Percentiles rank a stretch among this genome's conserved stretches.
These are phyloP conservation scores for Colius striatus DNA, from an alignment of 2,113 vertebrate genomes.

Conservation along the genomic window DNA sequence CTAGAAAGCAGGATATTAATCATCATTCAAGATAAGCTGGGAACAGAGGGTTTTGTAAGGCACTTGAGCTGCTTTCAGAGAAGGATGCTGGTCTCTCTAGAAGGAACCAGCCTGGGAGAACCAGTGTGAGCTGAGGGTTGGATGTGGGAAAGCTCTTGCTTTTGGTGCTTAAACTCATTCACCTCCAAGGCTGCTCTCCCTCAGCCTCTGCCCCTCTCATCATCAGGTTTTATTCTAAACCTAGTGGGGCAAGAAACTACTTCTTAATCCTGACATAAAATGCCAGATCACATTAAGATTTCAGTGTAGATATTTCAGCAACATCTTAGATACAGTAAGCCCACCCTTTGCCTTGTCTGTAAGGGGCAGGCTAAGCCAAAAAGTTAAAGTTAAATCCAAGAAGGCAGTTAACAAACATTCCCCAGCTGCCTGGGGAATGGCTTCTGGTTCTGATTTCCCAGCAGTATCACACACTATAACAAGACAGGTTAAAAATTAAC, in stretches of 20 bases:
- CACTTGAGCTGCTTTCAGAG: background rate
- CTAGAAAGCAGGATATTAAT: background rate
- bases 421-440: background rate
- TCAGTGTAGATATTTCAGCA: background rate
- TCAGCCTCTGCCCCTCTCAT: background rate
- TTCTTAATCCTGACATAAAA: background rate
- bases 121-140: background rate
- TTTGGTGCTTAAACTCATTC: background rate
- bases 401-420: background rate
- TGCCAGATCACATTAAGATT: background rate
- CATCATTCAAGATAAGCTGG: background rate
- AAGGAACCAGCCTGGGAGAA: background rate
- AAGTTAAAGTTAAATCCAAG: background rate
- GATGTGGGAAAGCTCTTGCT: background rate
- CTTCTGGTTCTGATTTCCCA: background rate
- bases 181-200: background rate
- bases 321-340: background rate
- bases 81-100: background rate
- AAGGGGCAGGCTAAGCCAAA: background rate
- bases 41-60: background rate
- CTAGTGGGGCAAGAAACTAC: background rate
- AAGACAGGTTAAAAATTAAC: slow-evolving; percentile 6
- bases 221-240: background rate
- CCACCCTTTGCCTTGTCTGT: background rate
- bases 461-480: background rate